Evolutionary conservation across 2,888 invertebrate species (phyloP).

Genomic region (Acrobasis consociella): DNA sequence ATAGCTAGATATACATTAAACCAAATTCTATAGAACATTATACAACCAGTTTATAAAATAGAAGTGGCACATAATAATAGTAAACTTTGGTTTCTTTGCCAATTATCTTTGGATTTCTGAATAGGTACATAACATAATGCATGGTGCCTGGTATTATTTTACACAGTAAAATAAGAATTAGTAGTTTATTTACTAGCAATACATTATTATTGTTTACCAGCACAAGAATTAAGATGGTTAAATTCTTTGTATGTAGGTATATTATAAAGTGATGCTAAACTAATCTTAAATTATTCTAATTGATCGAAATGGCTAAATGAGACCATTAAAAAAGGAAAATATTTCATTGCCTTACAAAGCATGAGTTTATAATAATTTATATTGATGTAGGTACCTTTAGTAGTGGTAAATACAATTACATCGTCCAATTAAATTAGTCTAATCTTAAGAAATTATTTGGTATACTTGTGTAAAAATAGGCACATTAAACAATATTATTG

Average conservation of each 20-base stretch:
- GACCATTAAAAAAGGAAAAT: slow-evolving; percentile 52
- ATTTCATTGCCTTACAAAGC: slow-evolving; percentile 32
- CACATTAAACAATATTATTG: slow-evolving; percentile 76
- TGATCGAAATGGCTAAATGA: slow-evolving; percentile 59
- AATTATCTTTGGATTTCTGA: slow-evolving; percentile 59
- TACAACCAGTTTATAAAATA: slow-evolving; percentile 66
- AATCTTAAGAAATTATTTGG: slow-evolving; percentile 67
- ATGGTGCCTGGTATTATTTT: slow-evolving; percentile 38
- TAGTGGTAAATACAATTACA: background rate
- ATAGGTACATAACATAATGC: slow-evolving; percentile 29
- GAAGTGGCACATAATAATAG: slow-evolving; percentile 66
- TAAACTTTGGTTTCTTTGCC: slow-evolving; percentile 73
- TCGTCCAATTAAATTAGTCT: slow-evolving; percentile 40
- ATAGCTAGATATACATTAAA: slow-evolving; percentile 62
- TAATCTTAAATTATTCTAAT: slow-evolving; percentile 41
- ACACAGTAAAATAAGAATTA: slow-evolving; percentile 28
- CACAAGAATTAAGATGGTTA: slow-evolving; percentile 28
- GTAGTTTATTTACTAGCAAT: slow-evolving; percentile 21
- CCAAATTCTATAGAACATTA: slow-evolving; percentile 58
- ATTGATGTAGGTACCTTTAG: background rate
- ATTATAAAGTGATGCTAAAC: slow-evolving; percentile 16
- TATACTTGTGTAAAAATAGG: slow-evolving; percentile 69
- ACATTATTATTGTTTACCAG: slow-evolving; percentile 7
- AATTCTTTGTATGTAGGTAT: slow-evolving; percentile 10
- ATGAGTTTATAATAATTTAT: background rate